Percentiles rank a stretch among this genome's conserved stretches.
Conservation (phyloP, 2,113 vertebrate species). For the Orcinus orca region DNA sequence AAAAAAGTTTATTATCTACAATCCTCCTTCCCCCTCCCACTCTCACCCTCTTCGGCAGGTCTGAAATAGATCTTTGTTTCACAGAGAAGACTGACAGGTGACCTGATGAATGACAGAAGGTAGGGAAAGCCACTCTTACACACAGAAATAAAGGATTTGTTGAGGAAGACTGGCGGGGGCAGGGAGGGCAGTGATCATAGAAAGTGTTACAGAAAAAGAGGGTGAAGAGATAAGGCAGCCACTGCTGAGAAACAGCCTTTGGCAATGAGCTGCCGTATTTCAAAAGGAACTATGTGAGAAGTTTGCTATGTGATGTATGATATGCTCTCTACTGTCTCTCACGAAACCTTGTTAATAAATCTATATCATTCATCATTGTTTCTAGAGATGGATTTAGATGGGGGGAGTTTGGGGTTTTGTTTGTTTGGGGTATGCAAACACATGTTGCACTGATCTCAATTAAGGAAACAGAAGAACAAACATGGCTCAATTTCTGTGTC, state of each 20-base stretch:
- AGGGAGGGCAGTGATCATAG: neutral
- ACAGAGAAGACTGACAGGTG: neutral
- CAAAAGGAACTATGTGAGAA: neutral
- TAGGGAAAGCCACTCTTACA: neutral
- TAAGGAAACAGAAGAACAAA: neutral
- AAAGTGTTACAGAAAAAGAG: neutral
- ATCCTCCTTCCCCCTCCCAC: neutral
- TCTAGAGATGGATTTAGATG: neutral
- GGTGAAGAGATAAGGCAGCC: neutral
- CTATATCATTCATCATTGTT: neutral
- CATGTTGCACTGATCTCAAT: neutral
- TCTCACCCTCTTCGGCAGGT: neutral
- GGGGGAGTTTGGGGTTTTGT: neutral
- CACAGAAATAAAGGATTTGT: neutral
- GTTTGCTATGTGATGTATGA: fast-evolving
- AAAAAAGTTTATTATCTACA: neutral
- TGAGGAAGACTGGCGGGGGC: fast-evolving
- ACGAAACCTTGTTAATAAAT: neutral
- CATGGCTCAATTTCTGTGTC: neutral
- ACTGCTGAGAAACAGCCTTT: neutral
- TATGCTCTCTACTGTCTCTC: neutral
- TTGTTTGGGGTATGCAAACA: neutral
- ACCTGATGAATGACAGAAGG: neutral
- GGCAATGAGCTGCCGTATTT: neutral
- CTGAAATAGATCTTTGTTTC: neutral